Evolutionary conservation across 2,888 invertebrate species (phyloP).

Genomic region (Tenthredo scrophulariae): DNA sequence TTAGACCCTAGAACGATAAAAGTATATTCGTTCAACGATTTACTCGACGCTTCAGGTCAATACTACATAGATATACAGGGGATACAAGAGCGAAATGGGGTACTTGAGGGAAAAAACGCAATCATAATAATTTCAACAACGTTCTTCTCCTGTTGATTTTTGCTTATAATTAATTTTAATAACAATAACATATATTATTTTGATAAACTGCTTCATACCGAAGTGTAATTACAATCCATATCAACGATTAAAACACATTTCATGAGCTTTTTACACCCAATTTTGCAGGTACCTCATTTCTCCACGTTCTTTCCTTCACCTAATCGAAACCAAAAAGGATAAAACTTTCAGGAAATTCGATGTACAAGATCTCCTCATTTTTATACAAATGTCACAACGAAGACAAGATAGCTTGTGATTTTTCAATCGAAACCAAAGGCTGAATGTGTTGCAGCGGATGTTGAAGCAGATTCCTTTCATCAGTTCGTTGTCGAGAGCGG

Average conservation of each 20-base stretch:
- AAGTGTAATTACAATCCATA: background rate
- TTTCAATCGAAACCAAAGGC: background rate
- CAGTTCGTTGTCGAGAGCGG: no score
- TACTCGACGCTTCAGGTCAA: background rate
- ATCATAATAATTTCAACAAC: background rate
- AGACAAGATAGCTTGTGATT: background rate
- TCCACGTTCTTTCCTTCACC: background rate
- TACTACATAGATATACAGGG: background rate
- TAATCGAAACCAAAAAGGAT: background rate
- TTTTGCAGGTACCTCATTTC: background rate
- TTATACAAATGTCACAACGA: background rate
- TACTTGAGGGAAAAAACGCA: background rate
- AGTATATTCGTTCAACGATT: conserved; percentile 20
- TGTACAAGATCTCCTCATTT: background rate
- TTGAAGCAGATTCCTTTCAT: background rate
- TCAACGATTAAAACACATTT: background rate
- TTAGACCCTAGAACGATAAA: background rate
- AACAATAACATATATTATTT: background rate
- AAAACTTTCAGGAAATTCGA: background rate
- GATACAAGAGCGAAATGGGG: background rate
- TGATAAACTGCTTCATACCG: background rate
- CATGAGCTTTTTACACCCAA: background rate
- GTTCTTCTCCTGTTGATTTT: background rate
- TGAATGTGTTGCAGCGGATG: background rate
- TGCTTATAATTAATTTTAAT: background rate